Base-by-base conservation (phyloP, 2,888 invertebrate species). In the Keiferia lycopersicella region DNA sequence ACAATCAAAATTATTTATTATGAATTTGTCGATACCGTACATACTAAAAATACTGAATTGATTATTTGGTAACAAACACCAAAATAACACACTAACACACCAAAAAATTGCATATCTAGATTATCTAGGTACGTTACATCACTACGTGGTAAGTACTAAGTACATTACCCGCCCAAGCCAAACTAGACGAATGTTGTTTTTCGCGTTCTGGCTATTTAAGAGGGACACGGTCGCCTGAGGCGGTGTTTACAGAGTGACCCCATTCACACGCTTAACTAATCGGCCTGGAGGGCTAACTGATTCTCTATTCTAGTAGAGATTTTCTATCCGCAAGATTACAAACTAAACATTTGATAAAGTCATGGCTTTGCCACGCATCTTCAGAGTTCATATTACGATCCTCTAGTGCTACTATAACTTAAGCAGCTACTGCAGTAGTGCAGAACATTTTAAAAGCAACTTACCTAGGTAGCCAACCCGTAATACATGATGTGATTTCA, bases 301-400 rank as follows among this genome's bases (percentile, higher is more conserved):
- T 14, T 60, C 60, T 26, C 45, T 26, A 22, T 1, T 41, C n/a
- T 41, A n/a, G 10, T 4, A 45, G 74, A 74, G 72, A 70, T 72
- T 70, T 41, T 41, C 41, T 41, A 41, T 41, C 41, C 41, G 41
- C n/a, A 41, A 41, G 1, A 97, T 88, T 96, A 80, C 70, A 56
- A 7, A 62, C 41, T 20, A 30, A 18, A 41, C 8, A 14, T 41
- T 41, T 41, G 2, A 41, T 3, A 72, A 74, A 70, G 80, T 82
- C 80, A 81, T 81, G 81, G 79, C 81, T 79, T 71, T 65, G 78
- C 80, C 79, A 76, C 67, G 39, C 8, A 22, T 57, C n/a, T 57
- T 8, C 57, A 2, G n/a, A 20, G 22, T 59, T 20, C 22, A 26
- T n/a, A 11, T 22, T 10, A 18, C n/a, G 41, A 18, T 41, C 4